Percentiles rank a stretch among this genome's conserved stretches.
phyloP scores from a whole-genome alignment of 2,113 vertebrate genomes.

The Balaeniceps rex region DNA sequence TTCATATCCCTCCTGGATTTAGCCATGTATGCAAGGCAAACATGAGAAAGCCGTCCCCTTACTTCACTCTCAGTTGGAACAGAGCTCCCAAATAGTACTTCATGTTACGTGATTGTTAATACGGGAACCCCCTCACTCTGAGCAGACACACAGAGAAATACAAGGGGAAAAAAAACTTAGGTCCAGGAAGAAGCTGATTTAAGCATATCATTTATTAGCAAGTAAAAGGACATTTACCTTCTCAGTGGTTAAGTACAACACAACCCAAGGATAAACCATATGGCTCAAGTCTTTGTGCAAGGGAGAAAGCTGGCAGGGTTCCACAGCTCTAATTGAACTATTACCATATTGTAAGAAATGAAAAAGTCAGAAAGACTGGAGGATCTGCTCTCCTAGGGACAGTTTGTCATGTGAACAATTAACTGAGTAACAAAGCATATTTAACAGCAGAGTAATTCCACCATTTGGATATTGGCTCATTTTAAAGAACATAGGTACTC shows the following conservation, averaged over 20 bases:
- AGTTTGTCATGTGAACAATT: neutral
- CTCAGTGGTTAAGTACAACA: neutral
- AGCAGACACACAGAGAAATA: neutral
- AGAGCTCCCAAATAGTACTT: neutral
- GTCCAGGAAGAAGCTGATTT: neutral
- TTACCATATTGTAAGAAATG: neutral
- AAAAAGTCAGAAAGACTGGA: neutral
- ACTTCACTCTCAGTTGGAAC: neutral
- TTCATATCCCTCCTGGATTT: neutral
- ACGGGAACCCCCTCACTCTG: neutral
- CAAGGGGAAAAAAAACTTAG: neutral
- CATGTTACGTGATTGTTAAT: fast-evolving
- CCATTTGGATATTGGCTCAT: neutral
- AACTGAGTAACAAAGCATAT: neutral
- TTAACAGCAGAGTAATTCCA: neutral
- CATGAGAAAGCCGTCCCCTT: neutral
- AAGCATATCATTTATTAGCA: neutral
- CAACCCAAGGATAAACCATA: neutral
- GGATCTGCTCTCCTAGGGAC: neutral
- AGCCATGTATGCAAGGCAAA: neutral
- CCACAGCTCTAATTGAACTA: neutral
- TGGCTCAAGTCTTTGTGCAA: neutral
- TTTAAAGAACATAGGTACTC: neutral
- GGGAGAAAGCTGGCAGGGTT: neutral
- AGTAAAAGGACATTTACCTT: neutral